Evolutionary conservation across 2,113 vertebrate species (phyloP).

Genomic region (Himantopus leucocephalus): DNA sequence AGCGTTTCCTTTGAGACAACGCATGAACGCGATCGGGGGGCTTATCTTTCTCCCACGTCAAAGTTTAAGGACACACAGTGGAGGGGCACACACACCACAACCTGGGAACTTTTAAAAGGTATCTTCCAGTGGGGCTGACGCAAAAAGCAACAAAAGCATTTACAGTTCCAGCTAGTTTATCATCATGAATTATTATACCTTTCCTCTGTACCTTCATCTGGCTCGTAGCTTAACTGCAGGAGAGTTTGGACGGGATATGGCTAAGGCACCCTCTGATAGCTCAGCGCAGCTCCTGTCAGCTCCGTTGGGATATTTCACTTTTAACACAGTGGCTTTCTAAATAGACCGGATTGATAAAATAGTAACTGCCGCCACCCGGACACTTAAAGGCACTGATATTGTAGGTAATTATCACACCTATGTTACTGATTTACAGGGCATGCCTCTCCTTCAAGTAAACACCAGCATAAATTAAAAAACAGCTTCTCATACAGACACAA

Average conservation of each 20-base stretch:
- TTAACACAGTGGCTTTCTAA: background rate
- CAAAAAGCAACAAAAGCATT: background rate
- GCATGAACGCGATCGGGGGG: background rate
- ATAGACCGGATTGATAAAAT: background rate
- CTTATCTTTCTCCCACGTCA: background rate
- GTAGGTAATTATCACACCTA: background rate
- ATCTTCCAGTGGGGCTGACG: background rate
- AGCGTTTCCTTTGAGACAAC: background rate
- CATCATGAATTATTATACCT: background rate
- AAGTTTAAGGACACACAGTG: background rate
- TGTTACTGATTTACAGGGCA: fast-evolving
- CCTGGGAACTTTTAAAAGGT: background rate
- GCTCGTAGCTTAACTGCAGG: fast-evolving
- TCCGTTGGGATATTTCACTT: background rate
- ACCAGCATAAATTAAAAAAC: background rate
- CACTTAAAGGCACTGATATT: background rate
- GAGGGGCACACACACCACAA: background rate
- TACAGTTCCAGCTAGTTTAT: background rate
- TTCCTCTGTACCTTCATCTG: background rate
- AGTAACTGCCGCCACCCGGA: background rate
- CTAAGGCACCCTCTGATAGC: background rate
- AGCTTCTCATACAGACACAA: background rate
- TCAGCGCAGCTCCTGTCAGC: background rate
- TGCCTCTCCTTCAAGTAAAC: background rate
- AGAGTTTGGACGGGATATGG: fast-evolving